These are phyloP conservation scores for Calyptomena viridis DNA, from an alignment of 2,113 vertebrate genomes.

Conservation along the genomic window DNA sequence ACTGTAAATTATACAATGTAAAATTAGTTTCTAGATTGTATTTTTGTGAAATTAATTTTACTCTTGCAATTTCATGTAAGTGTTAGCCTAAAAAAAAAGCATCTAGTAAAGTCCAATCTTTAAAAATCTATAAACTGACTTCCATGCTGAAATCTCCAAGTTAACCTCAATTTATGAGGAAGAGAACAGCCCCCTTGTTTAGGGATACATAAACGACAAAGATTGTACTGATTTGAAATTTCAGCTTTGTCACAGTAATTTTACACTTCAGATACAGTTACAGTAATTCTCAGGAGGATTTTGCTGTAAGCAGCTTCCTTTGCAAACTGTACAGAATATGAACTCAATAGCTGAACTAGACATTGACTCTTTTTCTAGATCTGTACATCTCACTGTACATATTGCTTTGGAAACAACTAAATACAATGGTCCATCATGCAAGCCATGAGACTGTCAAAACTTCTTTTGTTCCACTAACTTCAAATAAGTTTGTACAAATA, in stretches of 20 bases:
- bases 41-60: neutral
- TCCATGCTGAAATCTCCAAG: neutral
- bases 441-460: slow-evolving; percentile 24
- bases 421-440: slow-evolving; percentile 56
- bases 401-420: slow-evolving; percentile 37
- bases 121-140: neutral
- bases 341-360: neutral
- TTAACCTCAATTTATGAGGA: neutral
- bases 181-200: neutral
- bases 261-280: neutral
- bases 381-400: slow-evolving; percentile 33
- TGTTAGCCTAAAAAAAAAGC: neutral
- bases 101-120: neutral
- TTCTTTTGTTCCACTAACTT: slow-evolving; percentile 57
- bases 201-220: neutral
- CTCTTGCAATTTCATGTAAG: neutral
- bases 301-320: neutral
- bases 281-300: slow-evolving; percentile 12
- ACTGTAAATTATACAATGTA: neutral
- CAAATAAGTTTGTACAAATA: slow-evolving; percentile 47
- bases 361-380: neutral
- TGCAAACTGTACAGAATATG: slow-evolving; percentile 6
- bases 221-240: neutral
- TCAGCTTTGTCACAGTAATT: neutral
- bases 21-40: neutral